Conservation (phyloP, 2,797 vertebrate species). For the Anisognathus igniventris region DNA sequence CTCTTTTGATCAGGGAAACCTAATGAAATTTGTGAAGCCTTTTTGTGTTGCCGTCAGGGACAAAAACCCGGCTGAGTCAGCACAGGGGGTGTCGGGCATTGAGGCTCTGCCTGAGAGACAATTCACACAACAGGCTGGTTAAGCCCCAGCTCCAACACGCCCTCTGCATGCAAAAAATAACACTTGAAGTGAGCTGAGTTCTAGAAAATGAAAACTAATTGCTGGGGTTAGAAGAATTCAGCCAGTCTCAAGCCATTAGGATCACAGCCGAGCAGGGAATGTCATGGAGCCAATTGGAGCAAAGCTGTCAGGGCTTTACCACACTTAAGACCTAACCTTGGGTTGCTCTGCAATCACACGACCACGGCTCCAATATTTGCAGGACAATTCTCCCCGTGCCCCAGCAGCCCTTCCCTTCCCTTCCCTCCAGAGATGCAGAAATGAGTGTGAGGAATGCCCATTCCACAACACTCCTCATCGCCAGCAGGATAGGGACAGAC, state of each 20-base stretch:
- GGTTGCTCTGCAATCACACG: conserved; percentile 3
- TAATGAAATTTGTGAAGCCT: neutral
- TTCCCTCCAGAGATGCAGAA: neutral
- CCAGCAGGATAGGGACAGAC: conserved; percentile 12
- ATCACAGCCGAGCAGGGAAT: conserved; percentile 29
- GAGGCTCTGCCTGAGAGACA: neutral
- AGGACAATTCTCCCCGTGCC: neutral
- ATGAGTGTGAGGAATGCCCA: neutral
- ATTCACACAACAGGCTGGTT: neutral
- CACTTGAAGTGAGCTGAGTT: conserved; percentile 18
- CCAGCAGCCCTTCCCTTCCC: neutral
- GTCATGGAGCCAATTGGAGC: conserved; percentile 67
- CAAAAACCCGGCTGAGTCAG: conserved; percentile 32
- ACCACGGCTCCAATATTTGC: neutral
- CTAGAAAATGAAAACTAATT: conserved; percentile 61
- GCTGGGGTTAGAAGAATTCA: conserved; percentile 61
- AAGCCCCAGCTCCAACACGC: neutral
- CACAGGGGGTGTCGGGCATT: accelerated
- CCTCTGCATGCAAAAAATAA: conserved; percentile 38
- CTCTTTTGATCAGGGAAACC: neutral
- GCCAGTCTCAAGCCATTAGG: conserved; percentile 62
- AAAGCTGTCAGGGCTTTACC: conserved; percentile 43
- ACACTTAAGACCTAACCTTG: conserved; percentile 6
- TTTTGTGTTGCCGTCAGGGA: neutral
- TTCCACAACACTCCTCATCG: neutral